phyloP scores from a whole-genome alignment of 2,113 vertebrate species.

The human (Homo sapiens) region DNA sequence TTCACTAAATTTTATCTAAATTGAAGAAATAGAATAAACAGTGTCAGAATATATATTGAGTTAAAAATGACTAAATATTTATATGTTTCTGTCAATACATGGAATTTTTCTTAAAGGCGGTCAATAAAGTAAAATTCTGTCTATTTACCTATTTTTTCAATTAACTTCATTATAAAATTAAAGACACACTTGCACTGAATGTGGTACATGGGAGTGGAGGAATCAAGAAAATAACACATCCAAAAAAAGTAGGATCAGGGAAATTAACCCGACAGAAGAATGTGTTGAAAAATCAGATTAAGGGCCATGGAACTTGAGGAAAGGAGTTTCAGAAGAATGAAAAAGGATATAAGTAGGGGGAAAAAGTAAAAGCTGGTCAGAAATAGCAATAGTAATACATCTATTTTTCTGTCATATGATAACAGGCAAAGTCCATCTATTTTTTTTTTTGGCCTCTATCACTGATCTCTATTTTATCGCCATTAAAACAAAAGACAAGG shows the following conservation, averaged over 20 bases:
- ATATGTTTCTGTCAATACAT: background rate
- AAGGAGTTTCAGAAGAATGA: conserved; percentile 2
- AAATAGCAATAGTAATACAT: conserved; percentile 2
- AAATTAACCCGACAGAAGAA: conserved; percentile 22
- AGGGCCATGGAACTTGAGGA: background rate
- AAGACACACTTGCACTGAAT: background rate
- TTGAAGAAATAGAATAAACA: conserved; percentile 16
- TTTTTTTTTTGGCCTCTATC: background rate
- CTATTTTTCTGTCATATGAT: background rate
- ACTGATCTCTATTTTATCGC: background rate
- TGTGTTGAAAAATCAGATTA: conserved; percentile 7
- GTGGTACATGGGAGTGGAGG: background rate
- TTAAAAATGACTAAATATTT: conserved; percentile 10
- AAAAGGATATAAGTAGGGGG: background rate
- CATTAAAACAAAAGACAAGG: background rate
- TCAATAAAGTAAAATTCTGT: conserved; percentile 18
- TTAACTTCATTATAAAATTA: conserved; percentile 49
- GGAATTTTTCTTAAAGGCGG: background rate
- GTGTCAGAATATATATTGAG: background rate
- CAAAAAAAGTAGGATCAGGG: background rate
- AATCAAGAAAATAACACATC: background rate
- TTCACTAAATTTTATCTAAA: conserved; percentile 42
- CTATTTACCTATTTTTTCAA: background rate
- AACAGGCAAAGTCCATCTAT: background rate
- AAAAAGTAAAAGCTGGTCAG: conserved; percentile 3